Percentiles rank a stretch among this genome's conserved stretches.
phyloP scores from a whole-genome alignment of 1,140 invertebrate genomes.

The Saccostrea glomerata region DNA sequence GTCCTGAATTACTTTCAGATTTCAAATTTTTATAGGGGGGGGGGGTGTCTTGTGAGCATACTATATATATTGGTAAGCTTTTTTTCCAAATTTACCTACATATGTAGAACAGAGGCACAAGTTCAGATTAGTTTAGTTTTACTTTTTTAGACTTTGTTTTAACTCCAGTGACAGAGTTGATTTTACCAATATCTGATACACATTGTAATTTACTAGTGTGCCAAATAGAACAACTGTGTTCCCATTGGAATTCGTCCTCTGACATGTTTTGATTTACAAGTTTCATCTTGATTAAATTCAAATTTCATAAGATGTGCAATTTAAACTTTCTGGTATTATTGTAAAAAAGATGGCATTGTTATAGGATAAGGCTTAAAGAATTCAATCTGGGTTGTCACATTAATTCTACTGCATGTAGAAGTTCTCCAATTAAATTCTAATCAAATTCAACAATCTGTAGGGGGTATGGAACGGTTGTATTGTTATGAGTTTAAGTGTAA shows the following conservation, averaged over 20 bases:
- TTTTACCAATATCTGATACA: too few species aligned
- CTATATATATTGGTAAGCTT: too few species aligned
- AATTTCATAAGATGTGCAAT: conserved; percentile 37
- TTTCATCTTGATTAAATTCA: conserved; percentile 35
- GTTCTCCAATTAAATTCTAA: conserved; percentile 36
- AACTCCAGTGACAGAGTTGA: too few species aligned
- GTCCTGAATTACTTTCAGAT: too few species aligned
- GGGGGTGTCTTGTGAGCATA: too few species aligned
- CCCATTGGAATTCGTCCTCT: not conserved
- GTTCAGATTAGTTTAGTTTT: too few species aligned
- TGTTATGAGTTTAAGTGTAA: conserved; percentile 22
- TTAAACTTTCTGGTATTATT: conserved; percentile 29
- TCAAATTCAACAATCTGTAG: conserved; percentile 31
- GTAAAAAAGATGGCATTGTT: conserved; percentile 10
- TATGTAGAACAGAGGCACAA: too few species aligned
- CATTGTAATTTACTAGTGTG: not conserved
- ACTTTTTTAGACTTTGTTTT: too few species aligned
- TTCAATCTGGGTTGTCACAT: conserved; percentile 26
- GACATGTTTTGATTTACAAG: conserved; percentile 4
- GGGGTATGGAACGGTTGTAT: conserved; percentile 29
- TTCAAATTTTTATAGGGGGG: too few species aligned
- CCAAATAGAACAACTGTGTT: not conserved
- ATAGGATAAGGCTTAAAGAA: conserved; percentile 27
- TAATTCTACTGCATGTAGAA: conserved; percentile 27
- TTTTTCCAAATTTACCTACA: too few species aligned